phyloP scores from a whole-genome alignment of 2,888 invertebrate species.

The Plagodis dolabraria region DNA sequence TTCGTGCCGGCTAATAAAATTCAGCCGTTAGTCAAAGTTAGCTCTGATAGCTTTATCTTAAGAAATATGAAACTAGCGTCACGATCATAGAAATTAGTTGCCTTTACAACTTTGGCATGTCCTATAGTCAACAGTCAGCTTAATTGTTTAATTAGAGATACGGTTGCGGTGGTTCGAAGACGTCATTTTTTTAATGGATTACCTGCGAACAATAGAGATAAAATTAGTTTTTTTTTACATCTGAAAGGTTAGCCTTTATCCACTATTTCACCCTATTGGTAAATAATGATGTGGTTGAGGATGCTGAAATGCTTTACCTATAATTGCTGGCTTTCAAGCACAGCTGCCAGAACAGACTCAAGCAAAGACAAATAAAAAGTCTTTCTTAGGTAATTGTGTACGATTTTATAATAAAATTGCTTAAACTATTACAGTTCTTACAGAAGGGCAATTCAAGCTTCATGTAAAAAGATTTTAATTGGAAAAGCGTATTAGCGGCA shows the following conservation, averaged over 20 bases:
- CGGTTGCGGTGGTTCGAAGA: constrained; percentile 25
- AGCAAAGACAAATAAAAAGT: no score
- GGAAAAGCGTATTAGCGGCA: no score
- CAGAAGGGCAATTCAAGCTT: no score
- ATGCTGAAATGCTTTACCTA: no score
- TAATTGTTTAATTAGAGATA: constrained; percentile 22
- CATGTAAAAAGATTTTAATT: no score
- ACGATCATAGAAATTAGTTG: constrained; percentile 24
- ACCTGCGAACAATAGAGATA: constrained; percentile 4
- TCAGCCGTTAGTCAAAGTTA: neutral
- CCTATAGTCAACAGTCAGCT: constrained; percentile 11
- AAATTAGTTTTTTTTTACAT: neutral
- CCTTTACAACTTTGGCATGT: constrained; percentile 19
- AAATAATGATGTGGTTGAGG: no score
- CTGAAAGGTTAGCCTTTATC: neutral
- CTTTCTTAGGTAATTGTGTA: no score
- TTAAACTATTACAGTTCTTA: no score
- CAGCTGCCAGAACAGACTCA: no score
- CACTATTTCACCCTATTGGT: neutral
- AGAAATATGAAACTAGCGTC: constrained; percentile 15
- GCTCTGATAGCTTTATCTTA: neutral
- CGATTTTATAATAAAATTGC: no score
- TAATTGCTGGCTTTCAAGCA: no score
- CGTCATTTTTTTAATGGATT: constrained; percentile 5
- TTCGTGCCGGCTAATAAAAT: no score